Percentiles rank a stretch among this genome's conserved stretches.
These are phyloP conservation scores for Cynoglossus semilaevis DNA, from an alignment of 2,113 vertebrate genomes.

Conservation along the genomic window DNA sequence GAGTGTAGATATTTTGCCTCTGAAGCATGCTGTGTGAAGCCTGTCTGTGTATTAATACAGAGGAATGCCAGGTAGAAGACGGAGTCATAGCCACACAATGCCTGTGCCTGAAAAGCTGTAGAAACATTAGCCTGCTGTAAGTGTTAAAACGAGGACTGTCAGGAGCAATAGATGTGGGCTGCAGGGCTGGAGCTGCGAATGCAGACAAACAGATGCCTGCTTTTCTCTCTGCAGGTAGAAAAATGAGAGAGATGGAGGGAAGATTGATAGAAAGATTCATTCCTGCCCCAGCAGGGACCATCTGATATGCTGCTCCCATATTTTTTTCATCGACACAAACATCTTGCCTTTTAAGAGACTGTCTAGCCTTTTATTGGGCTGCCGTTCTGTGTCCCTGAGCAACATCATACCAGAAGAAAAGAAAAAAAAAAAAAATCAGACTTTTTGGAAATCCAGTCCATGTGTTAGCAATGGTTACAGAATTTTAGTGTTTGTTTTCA, in stretches of 20 bases:
- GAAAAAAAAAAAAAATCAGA: too few species aligned
- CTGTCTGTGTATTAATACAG: constrained; percentile 73
- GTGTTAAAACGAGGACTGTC: constrained; percentile 62
- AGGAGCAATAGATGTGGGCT: constrained; percentile 61
- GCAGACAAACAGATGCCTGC: constrained; percentile 48
- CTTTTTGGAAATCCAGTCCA: too few species aligned
- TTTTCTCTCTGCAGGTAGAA: constrained; percentile 47
- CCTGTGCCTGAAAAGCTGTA: constrained; percentile 78
- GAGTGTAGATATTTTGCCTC: constrained; percentile 74
- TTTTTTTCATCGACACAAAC: constrained; percentile 54
- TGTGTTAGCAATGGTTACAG: too few species aligned
- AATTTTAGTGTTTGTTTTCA: too few species aligned
- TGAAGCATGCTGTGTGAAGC: constrained; percentile 78
- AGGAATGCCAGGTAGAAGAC: constrained; percentile 74
- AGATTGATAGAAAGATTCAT: constrained; percentile 29
- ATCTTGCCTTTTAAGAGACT: constrained; percentile 38
- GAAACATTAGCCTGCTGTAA: constrained; percentile 70
- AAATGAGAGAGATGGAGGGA: constrained; percentile 47
- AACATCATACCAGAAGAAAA: too few species aligned
- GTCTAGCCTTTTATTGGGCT: too few species aligned
- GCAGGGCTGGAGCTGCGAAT: constrained; percentile 52
- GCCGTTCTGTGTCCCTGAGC: too few species aligned
- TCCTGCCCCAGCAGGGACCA: constrained; percentile 30
- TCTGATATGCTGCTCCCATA: constrained; percentile 37
- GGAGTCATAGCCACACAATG: constrained; percentile 73